Conservation (phyloP, 2,888 invertebrate genomes). For the Rhagophthalmus giganteus region DNA sequence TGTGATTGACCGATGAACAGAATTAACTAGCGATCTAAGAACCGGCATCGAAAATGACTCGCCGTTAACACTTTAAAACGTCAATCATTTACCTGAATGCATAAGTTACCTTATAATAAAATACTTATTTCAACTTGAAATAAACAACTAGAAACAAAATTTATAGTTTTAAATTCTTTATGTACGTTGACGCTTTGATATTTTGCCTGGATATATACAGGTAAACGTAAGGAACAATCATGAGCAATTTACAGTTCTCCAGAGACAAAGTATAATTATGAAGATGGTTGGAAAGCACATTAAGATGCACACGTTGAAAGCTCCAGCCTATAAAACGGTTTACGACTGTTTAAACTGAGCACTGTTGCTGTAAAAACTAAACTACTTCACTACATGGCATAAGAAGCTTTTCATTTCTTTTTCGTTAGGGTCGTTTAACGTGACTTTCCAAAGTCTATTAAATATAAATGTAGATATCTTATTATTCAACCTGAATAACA, state of each 20-base stretch:
- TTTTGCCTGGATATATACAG: too few relatives aligned
- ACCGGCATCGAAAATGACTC: too few relatives aligned
- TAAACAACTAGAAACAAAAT: too few relatives aligned
- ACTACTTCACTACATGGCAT: constrained; percentile 22
- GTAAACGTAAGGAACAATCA: constrained; percentile 40
- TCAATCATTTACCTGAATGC: too few relatives aligned
- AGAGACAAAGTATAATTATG: constrained; percentile 52
- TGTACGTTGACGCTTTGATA: too few relatives aligned
- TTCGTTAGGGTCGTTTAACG: constrained; percentile 20
- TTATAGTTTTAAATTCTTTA: too few relatives aligned
- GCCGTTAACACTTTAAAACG: too few relatives aligned
- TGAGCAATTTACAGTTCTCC: constrained; percentile 47
- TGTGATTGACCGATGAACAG: too few relatives aligned
- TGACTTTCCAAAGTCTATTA: constrained; percentile 18
- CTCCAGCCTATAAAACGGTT: constrained; percentile 53
- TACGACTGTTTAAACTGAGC: constrained; percentile 51
- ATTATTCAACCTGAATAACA: constrained; percentile 10
- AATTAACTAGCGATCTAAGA: too few relatives aligned
- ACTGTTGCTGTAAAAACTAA: constrained; percentile 30
- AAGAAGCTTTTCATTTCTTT: constrained; percentile 26
- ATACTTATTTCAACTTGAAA: too few relatives aligned
- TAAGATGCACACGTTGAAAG: constrained; percentile 52
- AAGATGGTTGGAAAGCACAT: constrained; percentile 50
- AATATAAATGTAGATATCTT: constrained; percentile 18
- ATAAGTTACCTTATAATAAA: too few relatives aligned